Evolutionary conservation across 64 coral and sea anemone species (phyloP), one percentile per base, ranked within the genome.

Genomic region (Cladopsammia gracilis): DNA sequence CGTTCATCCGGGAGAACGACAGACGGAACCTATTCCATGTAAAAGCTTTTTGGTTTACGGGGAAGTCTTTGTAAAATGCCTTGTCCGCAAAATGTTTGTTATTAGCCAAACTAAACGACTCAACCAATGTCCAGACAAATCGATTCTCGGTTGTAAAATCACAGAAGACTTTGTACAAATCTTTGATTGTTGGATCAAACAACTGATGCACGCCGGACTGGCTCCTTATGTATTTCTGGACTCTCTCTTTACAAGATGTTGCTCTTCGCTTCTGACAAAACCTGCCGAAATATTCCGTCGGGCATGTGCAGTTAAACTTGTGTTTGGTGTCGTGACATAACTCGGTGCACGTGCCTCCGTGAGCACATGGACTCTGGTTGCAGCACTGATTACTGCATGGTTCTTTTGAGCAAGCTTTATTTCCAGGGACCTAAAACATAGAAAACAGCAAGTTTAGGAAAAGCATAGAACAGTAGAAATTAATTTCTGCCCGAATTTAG

Each of bases 271-370:
- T 77, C 64, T 95, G 79, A 23, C 93, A 95, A 48, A 62, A 91
- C 71, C 48, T 85, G 3, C 93, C 93, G 45, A 43, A 57, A 19
- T 79, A 79, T 54, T 49, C 61, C 7, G 26, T 4, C 3, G 83
- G 16, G 43, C 93, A 95, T 6, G 62, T 79, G 49, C 93, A 91
- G 46, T 87, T 87, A 72, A 95, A 95, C 70, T 86, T 95, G 18
- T 48, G 47, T n/a, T 86, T 91, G 62, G 64, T 26, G 72, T 87
- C 18, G 16, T 91, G 19, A 5, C 88, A 87, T 9, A 86, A 42
- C 54, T 91, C 89, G 0, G 62, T 69, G 43, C 88, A 95, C 3
- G 57, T 45, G 12, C 80, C 93, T 14, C 89, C 82, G 70, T 95
- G 75, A 50, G 76, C 52, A 69, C 93, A 95, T 4, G 52, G 82